phyloP scores from a whole-genome alignment of 2,888 invertebrate species.

The Ceraclea dissimilis region DNA sequence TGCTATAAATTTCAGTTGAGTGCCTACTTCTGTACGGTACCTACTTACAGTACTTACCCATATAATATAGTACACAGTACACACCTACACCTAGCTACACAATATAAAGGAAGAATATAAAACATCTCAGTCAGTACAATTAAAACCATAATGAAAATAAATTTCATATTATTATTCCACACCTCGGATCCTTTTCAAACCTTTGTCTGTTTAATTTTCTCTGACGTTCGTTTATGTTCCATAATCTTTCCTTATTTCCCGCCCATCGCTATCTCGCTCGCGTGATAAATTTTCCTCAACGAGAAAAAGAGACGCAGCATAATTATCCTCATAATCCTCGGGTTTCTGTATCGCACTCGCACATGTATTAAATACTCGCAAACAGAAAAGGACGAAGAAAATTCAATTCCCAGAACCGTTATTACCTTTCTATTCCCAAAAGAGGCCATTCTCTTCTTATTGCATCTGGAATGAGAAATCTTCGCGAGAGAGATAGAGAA shows the following conservation, averaged over 20 bases:
- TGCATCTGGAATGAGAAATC: constrained; percentile 2
- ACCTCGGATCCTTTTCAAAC: constrained; percentile 13
- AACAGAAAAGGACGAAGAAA: constrained; percentile 17
- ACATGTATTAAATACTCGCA: constrained; percentile 8
- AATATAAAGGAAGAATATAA: background rate
- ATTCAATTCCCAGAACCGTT: constrained; percentile 21
- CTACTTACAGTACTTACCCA: no score
- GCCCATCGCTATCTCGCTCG: constrained; percentile 8
- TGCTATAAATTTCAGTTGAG: no score
- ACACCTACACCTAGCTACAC: no score
- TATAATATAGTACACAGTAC: no score
- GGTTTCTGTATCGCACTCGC: constrained; percentile 21
- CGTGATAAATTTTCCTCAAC: background rate
- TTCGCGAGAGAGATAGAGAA: constrained; percentile 8
- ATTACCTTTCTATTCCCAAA: constrained; percentile 18
- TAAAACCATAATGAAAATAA: constrained; percentile 20
- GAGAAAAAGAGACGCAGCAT: constrained; percentile 18
- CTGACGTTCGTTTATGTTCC: constrained; percentile 22
- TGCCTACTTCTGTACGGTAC: no score
- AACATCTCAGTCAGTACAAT: constrained; percentile 8
- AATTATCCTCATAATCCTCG: constrained; percentile 25
- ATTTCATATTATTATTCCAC: constrained; percentile 8
- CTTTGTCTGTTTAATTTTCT: constrained; percentile 23
- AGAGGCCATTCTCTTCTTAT: constrained; percentile 9
- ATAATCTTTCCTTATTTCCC: constrained; percentile 20